Evolutionary conservation across 2,888 invertebrate species (phyloP), one percentile per base, ranked within the genome.

Genomic region (Drosophila subsilvestris): DNA sequence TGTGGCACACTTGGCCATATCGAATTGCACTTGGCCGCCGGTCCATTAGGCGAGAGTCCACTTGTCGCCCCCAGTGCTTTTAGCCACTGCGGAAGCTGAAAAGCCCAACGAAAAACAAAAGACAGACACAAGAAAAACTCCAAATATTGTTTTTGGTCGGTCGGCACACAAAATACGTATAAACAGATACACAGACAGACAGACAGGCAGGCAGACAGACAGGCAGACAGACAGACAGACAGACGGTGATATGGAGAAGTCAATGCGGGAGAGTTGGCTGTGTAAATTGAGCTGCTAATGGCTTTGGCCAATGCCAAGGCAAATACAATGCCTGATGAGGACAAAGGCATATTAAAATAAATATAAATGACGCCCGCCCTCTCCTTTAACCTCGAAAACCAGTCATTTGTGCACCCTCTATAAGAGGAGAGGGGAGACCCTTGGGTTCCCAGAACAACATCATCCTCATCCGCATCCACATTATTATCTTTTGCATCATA

Each of bases 231-330:
- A 60, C 70, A 59, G 32, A 42, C 61, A 59, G 61, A 47, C 60
- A 61, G 60, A 60, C 70, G 51, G 32, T 29, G 63, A 53, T 65
- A 72, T 56, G 63, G n/a, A 61, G 43, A 32, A 73, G 72, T 68
- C 82, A 63, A 68, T 68, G 79, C 71, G 67, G 58, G 51, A 29
- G 55, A 54, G 75, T 61, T 71, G 65, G 55, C 69, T 79, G 66
- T 74, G 84, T 86, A 85, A 88, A 85, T 78, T 88, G 84, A 85
- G 88, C 88, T 84, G 87, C 87, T 85, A 85, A 85, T 85, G 82
- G 84, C 71, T 47, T 55, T 66, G 63, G 25, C 25, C 25, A 6
- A 60, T 32, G 63, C 59, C 49, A 32, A 47, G 27, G 29, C 51
- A 61, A 61, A 74, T 57, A 74, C 58, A 63, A 69, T 57, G 56